Evolutionary conservation across 2,888 invertebrate species (phyloP).

Genomic region (Noctua janthe): DNA sequence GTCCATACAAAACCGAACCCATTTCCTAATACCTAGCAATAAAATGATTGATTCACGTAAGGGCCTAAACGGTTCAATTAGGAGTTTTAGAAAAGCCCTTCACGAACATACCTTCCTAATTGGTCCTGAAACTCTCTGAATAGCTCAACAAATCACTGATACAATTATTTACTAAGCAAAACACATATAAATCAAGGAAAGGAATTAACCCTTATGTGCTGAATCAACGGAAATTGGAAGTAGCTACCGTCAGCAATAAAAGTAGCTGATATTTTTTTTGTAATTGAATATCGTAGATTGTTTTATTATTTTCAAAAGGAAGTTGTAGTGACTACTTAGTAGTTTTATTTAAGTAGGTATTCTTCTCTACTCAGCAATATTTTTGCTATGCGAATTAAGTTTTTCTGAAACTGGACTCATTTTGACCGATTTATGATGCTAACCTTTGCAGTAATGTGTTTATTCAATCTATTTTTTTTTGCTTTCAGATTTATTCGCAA

Average conservation of each 20-base stretch:
- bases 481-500: slow-evolving; percentile 62
- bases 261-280: background rate
- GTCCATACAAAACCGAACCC: slow-evolving; percentile 30
- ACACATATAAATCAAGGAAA: slow-evolving; percentile 63
- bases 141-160: slow-evolving; percentile 68
- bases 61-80: slow-evolving; percentile 48
- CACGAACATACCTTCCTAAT: slow-evolving; percentile 64
- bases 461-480: slow-evolving; percentile 34
- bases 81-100: slow-evolving; percentile 58
- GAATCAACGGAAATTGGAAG: slow-evolving; percentile 13
- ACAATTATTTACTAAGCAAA: slow-evolving; percentile 68
- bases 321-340: background rate
- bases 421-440: background rate
- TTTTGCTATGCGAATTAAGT: background rate
- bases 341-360: background rate
- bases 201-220: slow-evolving; percentile 34
- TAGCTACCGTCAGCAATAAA: background rate
- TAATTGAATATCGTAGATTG: background rate
- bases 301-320: background rate
- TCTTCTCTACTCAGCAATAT: background rate
- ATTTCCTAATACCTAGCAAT: slow-evolving; percentile 36
- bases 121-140: slow-evolving; percentile 68
- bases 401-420: background rate
- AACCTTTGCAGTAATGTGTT: background rate
- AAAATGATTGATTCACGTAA: slow-evolving; percentile 52